Evolutionary conservation across 2,888 invertebrate species (phyloP), one percentile per base, ranked within the genome.

Genomic region (Drosophila anomelani): DNA sequence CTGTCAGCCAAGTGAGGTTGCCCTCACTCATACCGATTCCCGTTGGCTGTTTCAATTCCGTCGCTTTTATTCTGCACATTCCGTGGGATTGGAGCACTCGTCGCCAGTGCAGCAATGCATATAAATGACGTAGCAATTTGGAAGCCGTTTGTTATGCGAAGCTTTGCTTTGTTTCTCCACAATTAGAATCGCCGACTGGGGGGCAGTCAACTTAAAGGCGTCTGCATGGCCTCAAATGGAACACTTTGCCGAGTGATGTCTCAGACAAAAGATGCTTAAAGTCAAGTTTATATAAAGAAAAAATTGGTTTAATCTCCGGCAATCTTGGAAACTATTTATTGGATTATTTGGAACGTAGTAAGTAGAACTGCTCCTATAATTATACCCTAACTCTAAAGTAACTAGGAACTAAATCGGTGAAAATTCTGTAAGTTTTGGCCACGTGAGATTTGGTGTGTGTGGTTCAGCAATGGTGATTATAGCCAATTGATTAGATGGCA

Each of bases 381-480:
- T 43, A 39, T 46, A 26, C 2, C n/a, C 44, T n/a, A 54, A 58
- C 61, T 63, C 29, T 72, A 20, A 34, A 3, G 4, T 38, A 56
- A 67, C 74, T 86, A 86, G 71, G 72, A 83, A 79, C 81, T 81
- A 85, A 54, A 46, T 70, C 47, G 64, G 71, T 56, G 29, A 58
- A 67, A 59, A 60, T 67, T 55, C 20, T 29, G 49, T 64, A 80
- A 62, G 59, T 76, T 88, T 88, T 86, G 88, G 85, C 85, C 82
- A 84, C 85, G 67, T 71, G 80, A 84, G 85, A 82, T 85, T 86
- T 80, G 84, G 84, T 80, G 62, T 80, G 41, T 80, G 81, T 72
- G 79, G 78, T 78, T 67, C 20, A 26, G 56, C 17, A n/a, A 17
- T 53, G 36, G 10, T 23, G 8, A 8, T 9, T n/a, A 8, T 15